Evolutionary conservation across 2,797 vertebrate genomes (phyloP).

Genomic region (Lithobates sylvaticus): DNA sequence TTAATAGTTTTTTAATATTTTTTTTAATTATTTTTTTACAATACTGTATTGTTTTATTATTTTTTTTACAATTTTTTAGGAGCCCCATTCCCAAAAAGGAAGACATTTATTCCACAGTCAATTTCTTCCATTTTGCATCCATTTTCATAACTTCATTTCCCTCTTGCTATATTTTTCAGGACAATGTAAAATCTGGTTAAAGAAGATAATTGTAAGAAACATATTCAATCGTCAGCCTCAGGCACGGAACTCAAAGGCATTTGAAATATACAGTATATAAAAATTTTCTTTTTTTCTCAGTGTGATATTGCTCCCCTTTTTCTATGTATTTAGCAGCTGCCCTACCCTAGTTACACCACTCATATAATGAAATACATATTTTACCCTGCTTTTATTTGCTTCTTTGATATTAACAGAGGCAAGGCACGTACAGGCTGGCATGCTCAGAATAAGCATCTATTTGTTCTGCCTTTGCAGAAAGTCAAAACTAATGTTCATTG

Average conservation of each 20-base stretch:
- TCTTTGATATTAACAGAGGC: neutral
- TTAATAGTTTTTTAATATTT: no score
- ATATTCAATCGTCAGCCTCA: neutral
- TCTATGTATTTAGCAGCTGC: neutral
- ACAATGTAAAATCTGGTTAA: no score
- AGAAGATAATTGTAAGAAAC: neutral
- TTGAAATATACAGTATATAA: neutral
- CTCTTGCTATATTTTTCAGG: no score
- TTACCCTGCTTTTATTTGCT: neutral
- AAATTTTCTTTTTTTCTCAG: neutral
- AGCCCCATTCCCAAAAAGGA: no score
- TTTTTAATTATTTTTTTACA: no score
- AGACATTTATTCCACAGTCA: no score
- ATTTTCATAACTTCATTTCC: no score
- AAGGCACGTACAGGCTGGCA: neutral
- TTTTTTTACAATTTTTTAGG: no score
- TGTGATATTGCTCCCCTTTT: neutral
- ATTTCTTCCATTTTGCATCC: no score
- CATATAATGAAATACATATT: neutral
- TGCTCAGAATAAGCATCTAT: constrained; percentile 24
- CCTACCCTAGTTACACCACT: neutral
- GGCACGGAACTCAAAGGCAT: neutral
- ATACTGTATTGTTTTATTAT: no score
- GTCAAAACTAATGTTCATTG: constrained; percentile 49
- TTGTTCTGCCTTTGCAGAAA: constrained; percentile 50